Evolutionary conservation across 2,797 vertebrate species (phyloP).

Genomic region (Ciconia nigra): DNA sequence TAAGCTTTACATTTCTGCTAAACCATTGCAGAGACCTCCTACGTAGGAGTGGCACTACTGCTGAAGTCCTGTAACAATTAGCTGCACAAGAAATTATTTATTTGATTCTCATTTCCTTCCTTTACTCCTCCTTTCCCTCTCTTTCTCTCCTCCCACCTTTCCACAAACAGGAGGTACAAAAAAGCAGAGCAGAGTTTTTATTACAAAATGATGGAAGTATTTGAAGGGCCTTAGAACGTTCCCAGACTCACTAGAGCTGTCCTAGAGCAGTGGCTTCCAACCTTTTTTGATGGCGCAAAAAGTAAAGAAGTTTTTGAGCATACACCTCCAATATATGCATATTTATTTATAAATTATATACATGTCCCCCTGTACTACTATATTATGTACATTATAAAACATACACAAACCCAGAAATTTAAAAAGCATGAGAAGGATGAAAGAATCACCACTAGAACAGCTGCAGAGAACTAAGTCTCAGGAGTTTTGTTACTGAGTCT

Average conservation of each 20-base stretch:
- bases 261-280: neutral
- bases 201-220: neutral
- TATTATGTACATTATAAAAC: neutral
- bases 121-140: neutral
- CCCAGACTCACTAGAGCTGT: neutral
- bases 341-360: neutral
- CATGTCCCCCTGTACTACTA: neutral
- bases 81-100: neutral
- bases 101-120: neutral
- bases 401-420: neutral
- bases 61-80: neutral
- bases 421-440: neutral
- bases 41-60: neutral
- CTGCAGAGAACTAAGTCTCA: neutral
- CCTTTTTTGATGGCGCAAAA: neutral
- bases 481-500: neutral
- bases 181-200: neutral
- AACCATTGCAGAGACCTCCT: neutral
- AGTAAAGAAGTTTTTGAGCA: neutral
- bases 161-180: neutral
- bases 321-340: fast-evolving
- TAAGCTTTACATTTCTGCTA: neutral
- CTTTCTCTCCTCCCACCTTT: neutral
- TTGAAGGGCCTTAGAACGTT: neutral
- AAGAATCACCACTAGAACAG: neutral